These are phyloP conservation scores for Epinotia ramella DNA, from an alignment of 2,888 invertebrate species.

Conservation along the genomic window DNA sequence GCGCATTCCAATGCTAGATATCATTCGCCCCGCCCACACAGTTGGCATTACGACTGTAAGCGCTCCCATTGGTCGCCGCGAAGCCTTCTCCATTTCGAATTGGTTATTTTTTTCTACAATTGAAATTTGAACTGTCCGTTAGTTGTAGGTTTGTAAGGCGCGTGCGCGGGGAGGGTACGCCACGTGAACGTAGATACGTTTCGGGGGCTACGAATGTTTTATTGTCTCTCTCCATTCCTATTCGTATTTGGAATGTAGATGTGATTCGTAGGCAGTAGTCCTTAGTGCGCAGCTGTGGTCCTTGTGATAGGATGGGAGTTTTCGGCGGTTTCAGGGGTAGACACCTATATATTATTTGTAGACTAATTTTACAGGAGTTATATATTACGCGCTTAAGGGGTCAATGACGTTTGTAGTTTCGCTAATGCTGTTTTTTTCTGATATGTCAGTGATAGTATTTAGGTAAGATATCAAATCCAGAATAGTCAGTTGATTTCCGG, in stretches of 20 bases:
- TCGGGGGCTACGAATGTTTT: constrained; percentile 79
- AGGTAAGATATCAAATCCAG: not conserved
- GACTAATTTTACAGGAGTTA: not conserved
- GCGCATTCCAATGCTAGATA: constrained; percentile 86
- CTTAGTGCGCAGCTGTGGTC: constrained; percentile 74
- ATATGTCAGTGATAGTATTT: not conserved
- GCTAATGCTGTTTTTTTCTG: not conserved
- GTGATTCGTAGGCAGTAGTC: constrained; percentile 70
- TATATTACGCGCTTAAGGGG: not conserved
- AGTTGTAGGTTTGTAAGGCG: constrained; percentile 74
- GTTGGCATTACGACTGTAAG: constrained; percentile 84
- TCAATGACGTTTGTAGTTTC: not conserved
- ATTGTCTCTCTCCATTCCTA: constrained; percentile 80
- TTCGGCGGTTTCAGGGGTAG: constrained; percentile 34
- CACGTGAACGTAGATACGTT: constrained; percentile 83
- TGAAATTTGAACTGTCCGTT: constrained; percentile 83
- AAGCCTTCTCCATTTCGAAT: constrained; percentile 84
- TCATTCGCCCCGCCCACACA: constrained; percentile 84
- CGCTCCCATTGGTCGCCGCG: constrained; percentile 81
- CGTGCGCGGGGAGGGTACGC: constrained; percentile 79
- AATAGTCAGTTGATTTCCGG: not conserved
- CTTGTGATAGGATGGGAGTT: constrained; percentile 30
- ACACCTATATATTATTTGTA: not conserved
- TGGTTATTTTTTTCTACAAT: constrained; percentile 85
- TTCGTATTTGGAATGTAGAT: constrained; percentile 78